phyloP scores from a whole-genome alignment of 2,888 invertebrate species.

The Mechanitis mazaeus region DNA sequence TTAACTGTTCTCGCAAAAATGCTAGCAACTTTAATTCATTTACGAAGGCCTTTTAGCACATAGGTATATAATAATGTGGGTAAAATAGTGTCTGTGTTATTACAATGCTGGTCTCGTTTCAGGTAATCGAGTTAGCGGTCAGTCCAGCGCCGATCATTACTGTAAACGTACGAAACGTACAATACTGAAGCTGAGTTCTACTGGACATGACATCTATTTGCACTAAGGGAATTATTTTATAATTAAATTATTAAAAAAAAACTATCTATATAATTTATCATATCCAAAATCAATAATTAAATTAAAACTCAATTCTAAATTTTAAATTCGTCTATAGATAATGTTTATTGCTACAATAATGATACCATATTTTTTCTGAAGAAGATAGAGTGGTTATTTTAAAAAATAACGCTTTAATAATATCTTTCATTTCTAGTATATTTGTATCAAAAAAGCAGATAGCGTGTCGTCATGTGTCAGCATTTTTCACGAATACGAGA shows the following conservation, averaged over 20 bases:
- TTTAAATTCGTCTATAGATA: too few relatives aligned
- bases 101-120: slow-evolving; percentile 67
- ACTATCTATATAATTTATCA: too few relatives aligned
- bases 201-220: slow-evolving; percentile 28
- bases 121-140: slow-evolving; percentile 70
- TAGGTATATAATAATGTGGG: slow-evolving; percentile 53
- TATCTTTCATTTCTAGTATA: slow-evolving; percentile 18
- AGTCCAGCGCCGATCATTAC: slow-evolving; percentile 56
- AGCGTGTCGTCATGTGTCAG: slow-evolving; percentile 45
- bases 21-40: slow-evolving; percentile 27
- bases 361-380: neutral
- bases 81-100: slow-evolving; percentile 59
- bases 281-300: too few relatives aligned
- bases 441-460: slow-evolving; percentile 32
- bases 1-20: slow-evolving; percentile 1
- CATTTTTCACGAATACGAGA: slow-evolving; percentile 60
- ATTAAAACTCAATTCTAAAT: too few relatives aligned
- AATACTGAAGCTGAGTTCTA: slow-evolving; percentile 33
- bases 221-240: neutral
- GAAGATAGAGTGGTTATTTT: neutral
- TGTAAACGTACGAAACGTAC: slow-evolving; percentile 46
- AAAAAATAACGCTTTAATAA: neutral
- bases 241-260: neutral
- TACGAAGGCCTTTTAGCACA: slow-evolving; percentile 28
- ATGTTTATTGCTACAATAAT: too few relatives aligned